These are phyloP conservation scores for Listrodromus nycthemerus DNA, from an alignment of 2,888 invertebrate genomes.

Conservation along the genomic window DNA sequence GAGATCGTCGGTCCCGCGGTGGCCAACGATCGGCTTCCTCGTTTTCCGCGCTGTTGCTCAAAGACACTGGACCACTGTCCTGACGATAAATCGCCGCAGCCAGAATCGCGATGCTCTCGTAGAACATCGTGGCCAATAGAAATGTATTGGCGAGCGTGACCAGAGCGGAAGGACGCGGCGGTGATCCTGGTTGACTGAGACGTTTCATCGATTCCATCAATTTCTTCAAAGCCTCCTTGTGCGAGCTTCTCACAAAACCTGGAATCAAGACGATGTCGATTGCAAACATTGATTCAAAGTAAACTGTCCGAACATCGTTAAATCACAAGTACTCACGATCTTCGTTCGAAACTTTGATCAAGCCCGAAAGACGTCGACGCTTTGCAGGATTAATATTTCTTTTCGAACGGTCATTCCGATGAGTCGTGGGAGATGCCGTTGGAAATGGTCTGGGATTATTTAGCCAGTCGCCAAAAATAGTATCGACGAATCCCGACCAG, in stretches of 20 bases:
- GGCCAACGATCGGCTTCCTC: conserved; percentile 42
- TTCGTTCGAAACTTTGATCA: conserved; percentile 12
- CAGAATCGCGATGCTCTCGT: conserved; percentile 68
- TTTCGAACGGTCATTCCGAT: neutral
- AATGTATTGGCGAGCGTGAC: conserved; percentile 73
- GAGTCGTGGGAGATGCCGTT: neutral
- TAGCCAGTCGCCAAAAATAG: neutral
- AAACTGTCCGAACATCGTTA: neutral
- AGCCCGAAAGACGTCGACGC: neutral
- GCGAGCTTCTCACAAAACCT: conserved; percentile 43
- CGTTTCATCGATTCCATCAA: conserved; percentile 71
- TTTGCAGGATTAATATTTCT: neutral
- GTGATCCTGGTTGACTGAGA: conserved; percentile 47
- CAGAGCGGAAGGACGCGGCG: conserved; percentile 65
- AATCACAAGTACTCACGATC: conserved; percentile 30
- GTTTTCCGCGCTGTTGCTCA: conserved; percentile 36
- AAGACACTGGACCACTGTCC: conserved; percentile 41
- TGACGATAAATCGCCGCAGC: conserved; percentile 57
- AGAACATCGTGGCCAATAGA: conserved; percentile 73
- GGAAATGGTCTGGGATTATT: conserved; percentile 4
- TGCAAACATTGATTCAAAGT: neutral
- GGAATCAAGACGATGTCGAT: neutral
- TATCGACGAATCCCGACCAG: conserved; percentile 18
- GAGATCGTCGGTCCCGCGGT: conserved; percentile 10
- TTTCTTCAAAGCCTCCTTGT: conserved; percentile 60